Base-by-base conservation (phyloP, 1,140 invertebrate genomes). In the Plectrocnemia conspersa region DNA sequence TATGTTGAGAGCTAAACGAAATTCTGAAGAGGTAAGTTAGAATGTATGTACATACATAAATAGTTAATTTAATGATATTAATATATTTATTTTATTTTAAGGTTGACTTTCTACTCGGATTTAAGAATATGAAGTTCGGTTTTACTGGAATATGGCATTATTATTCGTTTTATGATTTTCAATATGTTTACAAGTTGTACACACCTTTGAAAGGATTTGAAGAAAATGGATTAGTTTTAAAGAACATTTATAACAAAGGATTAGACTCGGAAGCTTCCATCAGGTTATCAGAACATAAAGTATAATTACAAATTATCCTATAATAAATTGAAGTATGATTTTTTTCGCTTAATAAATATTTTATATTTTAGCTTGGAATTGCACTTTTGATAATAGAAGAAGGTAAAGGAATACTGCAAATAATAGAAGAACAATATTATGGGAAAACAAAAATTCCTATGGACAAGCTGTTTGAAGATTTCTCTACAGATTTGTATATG, bases 111-210 rank as follows among this genome's bases (percentile, higher is more conserved):
- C 73, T 86, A 29, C 68, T 84, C 2, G 81, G 81, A 13, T 89
- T 84, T 77, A 88, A 87, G 45, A 79, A 79, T n/a, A 75, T 86
- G 58, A 78, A 82, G 1, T 72, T 83, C 24, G 88, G 88, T 21
- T 87, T 89, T 58, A 80, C 81, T 2, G 86, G 85, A 24, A 79
- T 85, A 29, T 88, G 84, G 85, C 80, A 82, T 50, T 87, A 81
- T 65, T 69, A 74, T n/a, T 82, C 80, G 29, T 60, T 81, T 0
- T 78, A 78, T 3, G 79, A 89, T 67, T 86, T 90, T 42, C 82
- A 89, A 55, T 88, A 89, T 63, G 79, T 82, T 11, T 88, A 87
- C 63, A 80, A 84, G 57, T 68, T 89, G 9, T 88, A 82, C 62
- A 88, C 86, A 0, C 87, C 87, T 0, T 63, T 91, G 5, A 74